phyloP scores from a whole-genome alignment of 2,113 vertebrate genomes.

The Urocitellus parryii region DNA sequence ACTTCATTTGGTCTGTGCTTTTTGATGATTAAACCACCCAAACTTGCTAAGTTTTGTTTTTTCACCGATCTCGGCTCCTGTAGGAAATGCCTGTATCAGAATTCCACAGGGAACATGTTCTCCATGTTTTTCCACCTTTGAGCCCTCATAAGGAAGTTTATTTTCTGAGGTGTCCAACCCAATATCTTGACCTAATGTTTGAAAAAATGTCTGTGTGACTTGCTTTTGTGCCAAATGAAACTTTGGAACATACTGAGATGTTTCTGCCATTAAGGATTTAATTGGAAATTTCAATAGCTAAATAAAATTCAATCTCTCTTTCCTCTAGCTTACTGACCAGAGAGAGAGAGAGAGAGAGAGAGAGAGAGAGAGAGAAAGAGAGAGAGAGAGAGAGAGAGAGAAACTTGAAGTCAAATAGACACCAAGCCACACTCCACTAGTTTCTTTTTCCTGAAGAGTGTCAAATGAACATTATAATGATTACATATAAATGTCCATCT shows the following conservation, averaged over 20 bases:
- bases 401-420: not conserved
- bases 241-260: conserved; percentile 64
- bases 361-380: too few relatives aligned
- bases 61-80: not conserved
- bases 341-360: too few relatives aligned
- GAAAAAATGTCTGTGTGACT: conserved; percentile 52
- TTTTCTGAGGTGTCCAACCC: conserved; percentile 71
- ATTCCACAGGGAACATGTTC: conserved; percentile 11
- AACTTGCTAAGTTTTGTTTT: conserved; percentile 34
- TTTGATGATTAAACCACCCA: not conserved
- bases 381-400: too few relatives aligned
- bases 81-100: conserved; percentile 40
- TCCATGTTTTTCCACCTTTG: conserved; percentile 30
- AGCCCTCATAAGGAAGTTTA: conserved; percentile 60
- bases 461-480: not conserved
- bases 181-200: conserved; percentile 67
- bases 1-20: not conserved
- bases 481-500: not conserved
- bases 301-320: conserved; percentile 60
- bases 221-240: conserved; percentile 71
- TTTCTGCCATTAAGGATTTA: conserved; percentile 68
- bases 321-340: conserved; percentile 31
- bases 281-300: conserved; percentile 68
- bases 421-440: not conserved
- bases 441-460: not conserved